Evolutionary conservation across 2,113 vertebrate species (phyloP), one percentile per base, ranked within the genome.

Genomic region (Hydropotes inermis): DNA sequence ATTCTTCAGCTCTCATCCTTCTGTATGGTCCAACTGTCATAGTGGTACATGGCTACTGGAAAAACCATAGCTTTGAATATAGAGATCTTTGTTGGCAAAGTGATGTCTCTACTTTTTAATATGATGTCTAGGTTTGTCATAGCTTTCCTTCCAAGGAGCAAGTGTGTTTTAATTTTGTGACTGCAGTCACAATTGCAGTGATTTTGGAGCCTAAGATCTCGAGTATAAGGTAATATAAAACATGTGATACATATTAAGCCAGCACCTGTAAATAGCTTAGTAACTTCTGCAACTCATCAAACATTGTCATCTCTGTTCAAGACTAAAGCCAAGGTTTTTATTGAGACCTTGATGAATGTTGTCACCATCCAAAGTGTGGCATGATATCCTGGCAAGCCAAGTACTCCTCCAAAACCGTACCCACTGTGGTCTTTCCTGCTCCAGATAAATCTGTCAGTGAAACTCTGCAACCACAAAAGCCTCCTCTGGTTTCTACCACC

Each of bases 341-440:
- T 99, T 99, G 95, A 99, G 99, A 28, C 99, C 99, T 92, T 99
- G 99, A 16, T 99, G 99, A 97, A 99, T 99, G 93, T 99, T 99
- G 99, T 99, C 99, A 33, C 99, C 99, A 85, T 99, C 99, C 97
- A 99, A 98, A 0, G 99, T 99, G 98, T 99, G 99, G 98, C 99
- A 99, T 0, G 99, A 89, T 99, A 15, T 99, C 99, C 27, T 99
- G 99, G 89, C 99, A 99, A 16, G 99, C 99, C 92, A 99, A 98
- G 95, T 99, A 99, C 88, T 99, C 99, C 98, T 99, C 99, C 97
- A 99, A 94, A 39, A 99, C 99, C 99, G 99, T 99, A 99, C 99
- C 99, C 87, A 99, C 99, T 0, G 99, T 99, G n/a, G 99, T 99
- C 98, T 99, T 99, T 27, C 99, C 99, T 55, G 99, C 99, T 70